These are phyloP conservation scores for Venturia canescens DNA, from an alignment of 1,140 invertebrate species.

Conservation along the genomic window DNA sequence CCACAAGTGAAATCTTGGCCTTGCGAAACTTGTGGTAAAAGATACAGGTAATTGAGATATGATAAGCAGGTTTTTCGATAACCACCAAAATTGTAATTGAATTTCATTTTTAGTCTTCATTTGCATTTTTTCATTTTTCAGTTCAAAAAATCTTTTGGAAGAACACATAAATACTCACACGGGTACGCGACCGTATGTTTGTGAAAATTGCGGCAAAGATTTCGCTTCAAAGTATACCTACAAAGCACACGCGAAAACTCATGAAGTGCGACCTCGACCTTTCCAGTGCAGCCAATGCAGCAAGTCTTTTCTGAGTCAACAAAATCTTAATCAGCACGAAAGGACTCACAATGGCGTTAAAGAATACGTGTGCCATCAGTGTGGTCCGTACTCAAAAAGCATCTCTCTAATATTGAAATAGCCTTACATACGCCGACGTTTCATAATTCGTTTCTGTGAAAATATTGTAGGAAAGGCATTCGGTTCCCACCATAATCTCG, in stretches of 20 bases:
- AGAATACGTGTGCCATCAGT: constrained; percentile 84
- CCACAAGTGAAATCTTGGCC: constrained; percentile 81
- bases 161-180: constrained; percentile 86
- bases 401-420: not conserved
- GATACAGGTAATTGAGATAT: constrained; percentile 78
- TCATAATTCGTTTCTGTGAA: no score
- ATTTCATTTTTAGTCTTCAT: not conserved
- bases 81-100: constrained; percentile 17
- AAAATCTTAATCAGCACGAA: constrained; percentile 86
- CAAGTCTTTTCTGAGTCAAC: constrained; percentile 86
- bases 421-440: no score
- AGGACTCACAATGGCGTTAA: constrained; percentile 84
- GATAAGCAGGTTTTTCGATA: not conserved
- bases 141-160: constrained; percentile 81
- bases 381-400: constrained; percentile 76
- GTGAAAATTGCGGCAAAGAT: constrained; percentile 82
- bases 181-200: constrained; percentile 82
- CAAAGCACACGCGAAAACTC: constrained; percentile 86
- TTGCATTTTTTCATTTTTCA: constrained; percentile 60
- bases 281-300: constrained; percentile 82
- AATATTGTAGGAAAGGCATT: constrained; percentile 83
- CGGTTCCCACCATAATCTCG: constrained; percentile 85
- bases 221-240: constrained; percentile 89
- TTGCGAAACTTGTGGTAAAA: constrained; percentile 82
- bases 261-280: constrained; percentile 82